Evolutionary conservation across 2,888 invertebrate genomes (phyloP).

Genomic region (Spisula solida): DNA sequence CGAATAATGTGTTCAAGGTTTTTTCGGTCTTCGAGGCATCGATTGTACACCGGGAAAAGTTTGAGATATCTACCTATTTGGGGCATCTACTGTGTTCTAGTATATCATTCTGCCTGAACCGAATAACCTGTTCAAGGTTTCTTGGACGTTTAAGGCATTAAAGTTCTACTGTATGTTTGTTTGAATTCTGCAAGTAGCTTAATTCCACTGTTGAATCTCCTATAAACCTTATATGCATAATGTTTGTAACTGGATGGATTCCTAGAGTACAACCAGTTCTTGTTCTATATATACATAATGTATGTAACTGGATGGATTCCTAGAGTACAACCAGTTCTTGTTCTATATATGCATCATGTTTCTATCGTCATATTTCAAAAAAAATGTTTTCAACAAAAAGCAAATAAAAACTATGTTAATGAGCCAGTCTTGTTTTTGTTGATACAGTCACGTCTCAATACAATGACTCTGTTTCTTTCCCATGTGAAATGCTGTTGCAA

Average conservation of each 20-base stretch:
- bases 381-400: slow-evolving; percentile 41
- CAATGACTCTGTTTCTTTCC: too few relatives aligned
- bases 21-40: too few relatives aligned
- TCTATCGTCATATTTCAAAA: slow-evolving; percentile 42
- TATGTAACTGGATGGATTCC: neutral
- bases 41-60: too few relatives aligned
- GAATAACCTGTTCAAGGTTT: too few relatives aligned
- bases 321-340: neutral
- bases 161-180: too few relatives aligned
- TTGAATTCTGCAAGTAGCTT: neutral
- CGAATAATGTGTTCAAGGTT: too few relatives aligned
- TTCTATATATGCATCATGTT: slow-evolving; percentile 33
- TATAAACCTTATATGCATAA: slow-evolving; percentile 3
- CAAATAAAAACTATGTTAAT: slow-evolving; percentile 31
- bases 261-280: neutral
- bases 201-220: neutral
- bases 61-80: too few relatives aligned
- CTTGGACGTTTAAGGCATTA: too few relatives aligned
- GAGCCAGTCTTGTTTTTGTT: neutral
- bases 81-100: too few relatives aligned
- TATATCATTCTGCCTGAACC: too few relatives aligned
- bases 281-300: slow-evolving; percentile 29
- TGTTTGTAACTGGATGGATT: neutral
- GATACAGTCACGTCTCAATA: too few relatives aligned
- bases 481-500: too few relatives aligned